phyloP scores from a whole-genome alignment of 2,113 vertebrate genomes.

The Dunckerocampus dactyliophorus region DNA sequence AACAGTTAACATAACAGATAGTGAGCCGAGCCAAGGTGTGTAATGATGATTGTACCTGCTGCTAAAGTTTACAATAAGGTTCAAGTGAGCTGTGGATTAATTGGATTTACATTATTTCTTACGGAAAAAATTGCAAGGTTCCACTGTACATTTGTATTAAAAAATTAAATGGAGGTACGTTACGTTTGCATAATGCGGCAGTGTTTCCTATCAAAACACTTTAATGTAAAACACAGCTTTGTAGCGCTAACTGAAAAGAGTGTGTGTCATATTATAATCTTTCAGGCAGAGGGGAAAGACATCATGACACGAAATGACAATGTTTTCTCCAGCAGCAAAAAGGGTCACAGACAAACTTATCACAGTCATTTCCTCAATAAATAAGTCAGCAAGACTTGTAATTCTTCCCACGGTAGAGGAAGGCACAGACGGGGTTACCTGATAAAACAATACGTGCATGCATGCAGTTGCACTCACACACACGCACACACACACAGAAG shows the following conservation, averaged over 20 bases:
- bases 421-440: constrained; percentile 48
- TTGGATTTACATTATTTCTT: too few species aligned
- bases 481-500: constrained; percentile 8
- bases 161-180: too few species aligned
- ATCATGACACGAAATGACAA: constrained; percentile 50
- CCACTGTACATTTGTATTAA: too few species aligned
- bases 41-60: too few species aligned
- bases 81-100: too few species aligned
- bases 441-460: constrained; percentile 59
- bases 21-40: too few species aligned
- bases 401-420: constrained; percentile 46
- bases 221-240: constrained; percentile 23
- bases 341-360: constrained; percentile 55
- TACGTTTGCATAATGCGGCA: too few species aligned
- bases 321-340: constrained; percentile 54
- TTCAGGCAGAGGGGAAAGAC: constrained; percentile 28
- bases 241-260: constrained; percentile 19
- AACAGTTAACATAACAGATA: too few species aligned
- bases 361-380: constrained; percentile 59
- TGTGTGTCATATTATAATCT: constrained; percentile 43
- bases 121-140: too few species aligned
- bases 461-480: constrained; percentile 27
- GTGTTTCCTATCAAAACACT: too few species aligned
- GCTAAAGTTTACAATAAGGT: too few species aligned
- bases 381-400: constrained; percentile 43